phyloP scores from a whole-genome alignment of 2,797 vertebrate species.

The Peromyscus aztecus region DNA sequence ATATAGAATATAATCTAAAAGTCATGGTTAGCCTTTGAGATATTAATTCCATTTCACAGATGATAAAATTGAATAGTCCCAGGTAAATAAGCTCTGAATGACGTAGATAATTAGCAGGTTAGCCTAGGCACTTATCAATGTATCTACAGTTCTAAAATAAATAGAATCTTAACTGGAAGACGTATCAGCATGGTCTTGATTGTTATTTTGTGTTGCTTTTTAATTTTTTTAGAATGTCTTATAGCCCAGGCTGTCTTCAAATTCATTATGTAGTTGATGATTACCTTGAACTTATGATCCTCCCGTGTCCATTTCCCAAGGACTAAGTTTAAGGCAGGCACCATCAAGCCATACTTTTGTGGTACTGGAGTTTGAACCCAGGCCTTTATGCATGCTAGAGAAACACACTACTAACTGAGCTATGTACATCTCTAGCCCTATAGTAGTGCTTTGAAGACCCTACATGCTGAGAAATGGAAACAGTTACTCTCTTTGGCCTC shows the following conservation, averaged over 20 bases:
- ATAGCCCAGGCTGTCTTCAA: not conserved
- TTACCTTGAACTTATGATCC: not conserved
- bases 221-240: not conserved
- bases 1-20: not conserved
- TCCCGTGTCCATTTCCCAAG: not conserved
- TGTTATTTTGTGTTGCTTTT: not conserved
- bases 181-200: too few relatives aligned
- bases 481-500: not conserved
- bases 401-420: not conserved
- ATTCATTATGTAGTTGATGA: not conserved
- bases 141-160: not conserved
- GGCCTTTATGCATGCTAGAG: not conserved
- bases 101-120: not conserved
- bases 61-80: conserved; percentile 1
- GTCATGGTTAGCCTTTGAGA: not conserved
- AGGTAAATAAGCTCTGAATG: not conserved
- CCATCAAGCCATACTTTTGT: not conserved
- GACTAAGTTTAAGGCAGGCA: not conserved
- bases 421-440: not conserved
- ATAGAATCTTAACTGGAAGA: not conserved
- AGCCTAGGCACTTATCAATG: too few relatives aligned
- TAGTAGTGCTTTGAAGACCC: not conserved
- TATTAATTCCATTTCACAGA: conserved; percentile 38
- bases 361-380: not conserved
- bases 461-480: not conserved